Conservation (phyloP, 2,113 vertebrate genomes). For the Coptodon rendalli region DNA sequence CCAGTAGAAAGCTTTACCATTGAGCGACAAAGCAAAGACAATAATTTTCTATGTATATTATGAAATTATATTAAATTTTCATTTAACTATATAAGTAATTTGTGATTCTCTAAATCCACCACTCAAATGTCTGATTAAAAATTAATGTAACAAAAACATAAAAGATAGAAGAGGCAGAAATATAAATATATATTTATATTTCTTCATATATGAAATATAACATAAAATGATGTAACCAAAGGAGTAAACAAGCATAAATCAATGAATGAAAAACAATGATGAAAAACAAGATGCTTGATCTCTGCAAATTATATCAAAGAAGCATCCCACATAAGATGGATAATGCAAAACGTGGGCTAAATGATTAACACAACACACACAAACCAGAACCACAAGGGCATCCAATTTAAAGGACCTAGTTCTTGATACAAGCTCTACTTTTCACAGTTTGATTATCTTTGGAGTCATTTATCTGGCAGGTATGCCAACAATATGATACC, state of each 20-base stretch:
- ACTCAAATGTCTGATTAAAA: not conserved
- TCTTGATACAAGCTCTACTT: not conserved
- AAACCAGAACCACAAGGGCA: not conserved
- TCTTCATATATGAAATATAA: not conserved
- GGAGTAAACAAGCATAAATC: not conserved
- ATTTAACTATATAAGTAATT: not conserved
- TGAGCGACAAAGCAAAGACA: not conserved
- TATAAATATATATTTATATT: not conserved
- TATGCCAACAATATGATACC: not conserved
- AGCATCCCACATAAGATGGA: not conserved
- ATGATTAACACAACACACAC: not conserved
- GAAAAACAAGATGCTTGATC: not conserved
- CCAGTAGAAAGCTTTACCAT: not conserved
- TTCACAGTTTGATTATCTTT: not conserved
- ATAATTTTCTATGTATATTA: not conserved
- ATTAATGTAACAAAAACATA: not conserved
- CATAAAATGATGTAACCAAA: not conserved
- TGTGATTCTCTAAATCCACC: not conserved
- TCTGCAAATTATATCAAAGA: not conserved
- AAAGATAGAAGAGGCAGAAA: not conserved
- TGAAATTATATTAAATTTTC: not conserved
- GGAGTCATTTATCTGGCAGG: not conserved
- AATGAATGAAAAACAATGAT: not conserved
- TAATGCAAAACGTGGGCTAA: not conserved
- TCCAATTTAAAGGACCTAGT: not conserved